Conservation (phyloP, 64 coral and sea anemone genomes). For the Acropora yongei region DNA sequence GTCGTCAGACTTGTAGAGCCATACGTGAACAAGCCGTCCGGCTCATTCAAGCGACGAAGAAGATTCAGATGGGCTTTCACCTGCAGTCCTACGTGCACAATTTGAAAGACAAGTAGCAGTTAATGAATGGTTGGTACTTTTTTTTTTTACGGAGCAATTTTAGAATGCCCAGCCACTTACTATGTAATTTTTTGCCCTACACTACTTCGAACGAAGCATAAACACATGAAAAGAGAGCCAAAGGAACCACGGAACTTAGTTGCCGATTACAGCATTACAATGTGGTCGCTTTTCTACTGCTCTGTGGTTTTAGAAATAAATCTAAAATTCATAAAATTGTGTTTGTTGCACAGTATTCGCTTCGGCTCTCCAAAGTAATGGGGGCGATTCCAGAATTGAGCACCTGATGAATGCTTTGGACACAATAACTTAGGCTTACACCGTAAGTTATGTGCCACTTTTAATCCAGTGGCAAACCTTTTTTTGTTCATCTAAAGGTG, state of each 20-base stretch:
- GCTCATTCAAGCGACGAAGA: constrained; percentile 65
- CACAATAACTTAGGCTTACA: neutral
- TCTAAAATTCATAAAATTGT: neutral
- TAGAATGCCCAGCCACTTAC: constrained; percentile 3
- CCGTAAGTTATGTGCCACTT: neutral
- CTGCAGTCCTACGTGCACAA: constrained; percentile 48
- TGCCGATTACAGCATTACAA: constrained; percentile 7
- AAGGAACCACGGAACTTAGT: constrained; percentile 11
- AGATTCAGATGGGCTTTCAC: constrained; percentile 57
- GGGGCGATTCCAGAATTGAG: constrained; percentile 5
- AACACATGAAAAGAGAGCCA: neutral
- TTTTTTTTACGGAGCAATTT: neutral
- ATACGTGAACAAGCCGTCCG: neutral
- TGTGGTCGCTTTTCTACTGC: constrained; percentile 14
- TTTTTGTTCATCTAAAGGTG: constrained; percentile 28
- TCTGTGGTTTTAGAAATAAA: neutral
- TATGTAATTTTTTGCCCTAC: constrained; percentile 2
- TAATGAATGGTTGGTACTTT: constrained; percentile 49
- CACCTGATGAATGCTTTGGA: constrained; percentile 8
- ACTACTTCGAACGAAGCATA: constrained; percentile 2
- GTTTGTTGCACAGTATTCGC: constrained; percentile 14
- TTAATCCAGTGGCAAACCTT: too few relatives aligned
- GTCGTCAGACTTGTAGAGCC: constrained; percentile 28
- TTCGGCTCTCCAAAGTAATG: constrained; percentile 6
- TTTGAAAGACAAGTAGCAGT: constrained; percentile 39